phyloP scores from a whole-genome alignment of 2,888 invertebrate species.

The Sarcophaga carnaria region DNA sequence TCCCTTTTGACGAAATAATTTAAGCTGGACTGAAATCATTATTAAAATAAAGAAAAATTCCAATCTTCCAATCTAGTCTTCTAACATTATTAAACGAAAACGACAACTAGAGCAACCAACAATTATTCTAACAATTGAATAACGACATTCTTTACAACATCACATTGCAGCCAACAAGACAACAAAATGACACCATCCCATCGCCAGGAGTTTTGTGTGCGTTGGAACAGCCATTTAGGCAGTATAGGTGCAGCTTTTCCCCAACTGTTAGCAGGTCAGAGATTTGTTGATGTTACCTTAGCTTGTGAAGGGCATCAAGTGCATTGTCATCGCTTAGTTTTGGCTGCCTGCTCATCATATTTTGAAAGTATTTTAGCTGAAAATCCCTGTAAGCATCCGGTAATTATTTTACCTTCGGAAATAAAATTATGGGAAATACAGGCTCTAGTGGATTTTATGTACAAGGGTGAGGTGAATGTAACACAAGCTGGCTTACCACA shows the following conservation, averaged over 20 bases:
- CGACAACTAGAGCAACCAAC: not conserved
- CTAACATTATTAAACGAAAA: constrained; percentile 4
- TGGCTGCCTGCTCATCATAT: constrained; percentile 93
- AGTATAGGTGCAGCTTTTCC: constrained; percentile 82
- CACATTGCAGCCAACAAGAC: constrained; percentile 28
- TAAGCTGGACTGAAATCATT: not conserved
- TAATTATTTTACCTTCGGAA: constrained; percentile 90
- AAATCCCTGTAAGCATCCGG: constrained; percentile 93
- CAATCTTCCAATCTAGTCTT: constrained; percentile 64
- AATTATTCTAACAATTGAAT: not conserved
- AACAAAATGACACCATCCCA: constrained; percentile 70
- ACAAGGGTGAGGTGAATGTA: constrained; percentile 94
- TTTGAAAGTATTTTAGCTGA: constrained; percentile 90
- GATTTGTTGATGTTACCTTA: constrained; percentile 93
- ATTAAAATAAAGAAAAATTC: not conserved
- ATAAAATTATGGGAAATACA: constrained; percentile 93
- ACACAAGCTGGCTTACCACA: constrained; percentile 92
- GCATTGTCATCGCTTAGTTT: constrained; percentile 93
- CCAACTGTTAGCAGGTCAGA: constrained; percentile 80
- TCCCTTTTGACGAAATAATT: constrained; percentile 19
- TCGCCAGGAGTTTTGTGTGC: constrained; percentile 81
- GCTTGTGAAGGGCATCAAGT: constrained; percentile 92
- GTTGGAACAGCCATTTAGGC: constrained; percentile 82
- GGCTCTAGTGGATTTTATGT: constrained; percentile 94
- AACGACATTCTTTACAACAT: not conserved